A percentile compares a stretch with the other conserved stretches of the same genome.
These are phyloP conservation scores for Meteorus cinctellus DNA, from an alignment of 2,888 invertebrate genomes.

Conservation along the genomic window DNA sequence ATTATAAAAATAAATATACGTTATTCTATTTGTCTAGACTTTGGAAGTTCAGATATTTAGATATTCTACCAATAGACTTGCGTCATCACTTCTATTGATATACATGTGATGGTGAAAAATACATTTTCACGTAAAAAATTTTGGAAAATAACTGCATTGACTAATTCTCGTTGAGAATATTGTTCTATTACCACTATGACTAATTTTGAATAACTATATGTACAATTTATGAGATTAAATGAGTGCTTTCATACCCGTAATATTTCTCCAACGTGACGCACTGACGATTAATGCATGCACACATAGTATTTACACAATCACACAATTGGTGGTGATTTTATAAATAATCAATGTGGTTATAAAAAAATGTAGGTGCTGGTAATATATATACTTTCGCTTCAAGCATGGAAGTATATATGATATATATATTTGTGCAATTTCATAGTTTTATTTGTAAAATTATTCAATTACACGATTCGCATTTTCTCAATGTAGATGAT, in stretches of 20 bases:
- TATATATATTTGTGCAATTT: conserved; percentile 29
- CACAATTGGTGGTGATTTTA: conserved; percentile 5
- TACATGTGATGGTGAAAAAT: too few relatives aligned
- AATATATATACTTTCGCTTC: neutral
- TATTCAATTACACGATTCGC: conserved; percentile 66
- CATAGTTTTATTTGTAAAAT: conserved; percentile 60
- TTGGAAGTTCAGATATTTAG: neutral
- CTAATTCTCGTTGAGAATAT: conserved; percentile 9
- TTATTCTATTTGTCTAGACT: conserved; percentile 1
- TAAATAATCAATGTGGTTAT: conserved; percentile 26
- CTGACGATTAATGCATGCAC: conserved; percentile 27
- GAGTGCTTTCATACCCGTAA: conserved; percentile 36
- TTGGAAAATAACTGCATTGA: conserved; percentile 14
- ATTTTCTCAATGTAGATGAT: conserved; percentile 64
- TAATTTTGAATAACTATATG: conserved; percentile 35
- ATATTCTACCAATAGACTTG: neutral
- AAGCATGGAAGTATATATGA: neutral
- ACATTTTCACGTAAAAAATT: neutral
- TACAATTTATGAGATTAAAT: conserved; percentile 39
- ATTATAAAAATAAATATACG: conserved; percentile 26
- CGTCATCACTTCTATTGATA: neutral
- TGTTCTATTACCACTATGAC: conserved; percentile 24
- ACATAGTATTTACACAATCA: conserved; percentile 21
- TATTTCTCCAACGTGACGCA: conserved; percentile 39
- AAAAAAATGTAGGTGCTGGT: conserved; percentile 35